These are phyloP conservation scores for Phrynocephalus forsythii DNA, from an alignment of 2,797 vertebrate species.

Conservation along the genomic window DNA sequence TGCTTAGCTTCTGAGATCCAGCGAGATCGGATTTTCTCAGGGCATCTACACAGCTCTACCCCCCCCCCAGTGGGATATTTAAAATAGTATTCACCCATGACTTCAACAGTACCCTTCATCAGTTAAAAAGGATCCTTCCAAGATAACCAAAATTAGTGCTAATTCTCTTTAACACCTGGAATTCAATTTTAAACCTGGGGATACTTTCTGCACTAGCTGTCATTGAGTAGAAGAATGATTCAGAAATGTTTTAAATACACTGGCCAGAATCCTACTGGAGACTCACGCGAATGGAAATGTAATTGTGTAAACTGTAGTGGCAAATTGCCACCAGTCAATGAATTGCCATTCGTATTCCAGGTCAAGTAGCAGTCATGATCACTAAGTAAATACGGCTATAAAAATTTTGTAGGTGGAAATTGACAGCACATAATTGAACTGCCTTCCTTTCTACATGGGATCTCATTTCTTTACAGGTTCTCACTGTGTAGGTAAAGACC, in stretches of 20 bases:
- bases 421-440: neutral
- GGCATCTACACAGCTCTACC: no score
- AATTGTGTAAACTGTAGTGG: no score
- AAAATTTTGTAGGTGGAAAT: neutral
- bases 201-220: no score
- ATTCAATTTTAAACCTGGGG: neutral
- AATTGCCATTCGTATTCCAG: no score
- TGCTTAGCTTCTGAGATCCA: no score
- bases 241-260: neutral
- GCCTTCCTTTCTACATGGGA: neutral
- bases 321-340: no score
- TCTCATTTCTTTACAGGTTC: neutral
- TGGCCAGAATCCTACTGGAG: no score
- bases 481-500: neutral
- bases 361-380: no score
- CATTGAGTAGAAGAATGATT: neutral
- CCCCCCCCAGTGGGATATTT: no score
- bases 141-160: neutral
- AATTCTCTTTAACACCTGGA: neutral
- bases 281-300: no score
- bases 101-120: neutral
- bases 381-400: neutral
- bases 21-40: no score
- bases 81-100: no score
- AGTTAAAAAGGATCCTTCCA: neutral